Evolutionary conservation across 2,797 vertebrate genomes (phyloP), one percentile per base, ranked within the genome.

Genomic region (Dipus sagitta): DNA sequence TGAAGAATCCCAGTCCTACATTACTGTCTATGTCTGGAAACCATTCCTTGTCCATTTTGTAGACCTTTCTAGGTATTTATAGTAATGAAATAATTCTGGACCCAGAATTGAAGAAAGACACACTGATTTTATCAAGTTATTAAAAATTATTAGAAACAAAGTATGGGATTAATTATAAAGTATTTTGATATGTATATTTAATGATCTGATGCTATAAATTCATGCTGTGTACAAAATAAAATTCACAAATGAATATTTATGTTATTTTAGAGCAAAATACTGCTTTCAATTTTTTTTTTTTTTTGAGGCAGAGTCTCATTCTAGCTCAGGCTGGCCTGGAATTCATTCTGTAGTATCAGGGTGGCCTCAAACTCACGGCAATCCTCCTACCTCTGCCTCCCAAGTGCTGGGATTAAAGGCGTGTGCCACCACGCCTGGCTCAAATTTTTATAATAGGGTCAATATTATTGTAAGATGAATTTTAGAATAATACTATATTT

Each of bases 91-190:
- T 75, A 75, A 90, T 81, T 95, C 24, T 94, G 42, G 1, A 70
- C 0, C 12, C 12, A 70, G 26, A 90, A 91, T 6, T 85, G n/a
- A 12, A 84, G 18, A 32, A 47, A 74, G 32, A 91, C 74, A 13
- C 4, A 85, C 12, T 62, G 23, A 67, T 54, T 83, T 78, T 80
- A 82, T 82, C 6, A 83, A 72, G 52, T 81, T 10, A 76, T 87
- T 74, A 71, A 95, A 93, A 94, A 28, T 65, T 65, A 87, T 65
- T 79, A 34, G 47, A 88, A 86, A 18, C 38, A 75, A 85, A 94
- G 6, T 90, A 67, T 42, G 26, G 54, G 7, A 65, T 75, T 78
- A 88, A 5, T 79, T 88, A 74, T 87, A 21, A 94, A 95, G 83
- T 28, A 60, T 82, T 47, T 47, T 9, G 6, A 71, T 71, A 71